A percentile compares a stretch with the other conserved stretches of the same genome.
Evolutionary conservation across 2,888 invertebrate species (phyloP).

Genomic region (Drosophila percnosoma): DNA sequence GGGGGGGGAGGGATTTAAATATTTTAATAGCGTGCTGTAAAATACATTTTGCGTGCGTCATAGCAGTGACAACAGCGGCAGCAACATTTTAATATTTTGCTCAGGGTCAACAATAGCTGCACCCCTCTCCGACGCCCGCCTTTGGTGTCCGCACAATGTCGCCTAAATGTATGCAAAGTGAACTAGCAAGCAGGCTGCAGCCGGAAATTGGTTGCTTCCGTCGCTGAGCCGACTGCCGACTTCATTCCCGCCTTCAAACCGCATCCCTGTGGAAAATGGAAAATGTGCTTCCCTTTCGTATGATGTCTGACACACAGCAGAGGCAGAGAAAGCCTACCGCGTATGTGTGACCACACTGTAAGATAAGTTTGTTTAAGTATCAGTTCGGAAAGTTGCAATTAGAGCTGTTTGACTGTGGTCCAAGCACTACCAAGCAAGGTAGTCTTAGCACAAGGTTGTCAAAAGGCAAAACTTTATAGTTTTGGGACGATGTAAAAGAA

Average conservation of each 20-base stretch:
- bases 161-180: conserved; percentile 62
- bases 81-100: conserved; percentile 38
- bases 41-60: conserved; percentile 62
- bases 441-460: not conserved
- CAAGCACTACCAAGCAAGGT: not conserved
- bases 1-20: not conserved
- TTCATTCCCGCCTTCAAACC: not conserved
- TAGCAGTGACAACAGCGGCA: conserved; percentile 57
- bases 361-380: not conserved
- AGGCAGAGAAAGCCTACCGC: not conserved
- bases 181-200: conserved; percentile 47
- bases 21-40: not conserved
- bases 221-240: conserved; percentile 23
- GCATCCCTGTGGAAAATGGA: not conserved
- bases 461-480: not conserved
- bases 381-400: not conserved
- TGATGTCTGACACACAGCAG: conserved; percentile 7
- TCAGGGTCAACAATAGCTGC: not conserved
- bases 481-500: too few relatives aligned
- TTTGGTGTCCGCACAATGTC: conserved; percentile 10
- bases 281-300: not conserved
- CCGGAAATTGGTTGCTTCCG: conserved; percentile 73
- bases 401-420: not conserved
- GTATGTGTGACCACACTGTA: conserved; percentile 5
- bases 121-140: not conserved